phyloP scores from a whole-genome alignment of 1,140 invertebrate genomes.

The Ylistrum balloti region DNA sequence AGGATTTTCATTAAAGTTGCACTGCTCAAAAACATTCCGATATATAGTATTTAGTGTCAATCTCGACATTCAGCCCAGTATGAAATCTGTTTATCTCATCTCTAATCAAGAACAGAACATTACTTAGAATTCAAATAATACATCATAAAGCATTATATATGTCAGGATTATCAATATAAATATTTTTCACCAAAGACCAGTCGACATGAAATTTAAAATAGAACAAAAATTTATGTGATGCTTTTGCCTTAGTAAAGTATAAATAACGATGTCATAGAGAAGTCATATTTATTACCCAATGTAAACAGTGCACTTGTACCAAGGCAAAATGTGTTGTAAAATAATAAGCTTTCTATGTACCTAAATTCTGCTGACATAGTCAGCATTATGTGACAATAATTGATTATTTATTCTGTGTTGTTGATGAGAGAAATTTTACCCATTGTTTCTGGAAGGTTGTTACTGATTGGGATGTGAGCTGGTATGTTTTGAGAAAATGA shows the following conservation, averaged over 20 bases:
- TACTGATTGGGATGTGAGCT: not conserved
- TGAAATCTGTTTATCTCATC: too few species aligned
- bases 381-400: not conserved
- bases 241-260: conserved; percentile 4
- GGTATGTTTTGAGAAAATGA: not conserved
- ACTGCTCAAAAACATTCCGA: too few species aligned
- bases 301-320: not conserved
- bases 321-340: not conserved
- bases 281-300: not conserved
- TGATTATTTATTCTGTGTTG: conserved; percentile 17
- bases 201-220: too few species aligned
- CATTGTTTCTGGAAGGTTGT: not conserved
- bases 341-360: not conserved
- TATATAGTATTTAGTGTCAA: too few species aligned
- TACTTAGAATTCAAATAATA: too few species aligned
- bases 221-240: not conserved
- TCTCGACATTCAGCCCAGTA: too few species aligned
- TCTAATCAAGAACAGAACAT: too few species aligned
- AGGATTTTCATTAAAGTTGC: too few species aligned
- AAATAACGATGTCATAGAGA: not conserved
- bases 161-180: too few species aligned
- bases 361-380: not conserved
- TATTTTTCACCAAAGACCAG: too few species aligned
- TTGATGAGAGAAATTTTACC: not conserved
- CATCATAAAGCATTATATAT: too few species aligned